Percentiles rank a stretch among this genome's conserved stretches.
Conservation (phyloP, 2,888 invertebrate species). For the Parnassius smintheus region DNA sequence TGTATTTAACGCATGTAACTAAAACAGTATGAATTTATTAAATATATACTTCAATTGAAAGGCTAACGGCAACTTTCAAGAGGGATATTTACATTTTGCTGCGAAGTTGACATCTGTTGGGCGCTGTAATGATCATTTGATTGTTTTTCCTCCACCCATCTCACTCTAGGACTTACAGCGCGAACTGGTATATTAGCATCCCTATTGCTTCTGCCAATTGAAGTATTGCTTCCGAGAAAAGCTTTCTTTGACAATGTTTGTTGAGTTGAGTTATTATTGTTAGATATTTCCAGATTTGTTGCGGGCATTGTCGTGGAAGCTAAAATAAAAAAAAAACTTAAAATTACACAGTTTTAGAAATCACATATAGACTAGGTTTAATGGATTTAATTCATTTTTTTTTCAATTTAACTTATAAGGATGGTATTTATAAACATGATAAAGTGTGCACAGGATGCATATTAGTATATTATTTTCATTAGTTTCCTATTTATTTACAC, state of each 20-base stretch:
- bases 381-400: too few relatives aligned
- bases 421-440: constrained; percentile 56
- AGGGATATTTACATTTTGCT: constrained; percentile 67
- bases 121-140: constrained; percentile 63
- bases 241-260: constrained; percentile 75
- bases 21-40: constrained; percentile 30
- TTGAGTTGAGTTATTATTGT: constrained; percentile 69
- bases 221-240: constrained; percentile 76
- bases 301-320: constrained; percentile 87
- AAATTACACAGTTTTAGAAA: too few relatives aligned
- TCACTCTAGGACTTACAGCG: constrained; percentile 75
- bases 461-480: constrained; percentile 47
- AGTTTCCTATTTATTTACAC: constrained; percentile 43
- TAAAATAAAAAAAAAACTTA: constrained; percentile 58
- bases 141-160: constrained; percentile 75
- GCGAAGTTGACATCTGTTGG: constrained; percentile 67
- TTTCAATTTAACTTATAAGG: constrained; percentile 3
- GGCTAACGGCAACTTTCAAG: constrained; percentile 1
- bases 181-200: constrained; percentile 75
- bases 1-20: constrained; percentile 54
- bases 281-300: constrained; percentile 79
- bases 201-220: constrained; percentile 70
- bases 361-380: too few relatives aligned
- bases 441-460: constrained; percentile 51
- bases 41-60: neutral